These are phyloP conservation scores for Neomonachus schauinslandi DNA, from an alignment of 2,113 vertebrate species.

Conservation along the genomic window DNA sequence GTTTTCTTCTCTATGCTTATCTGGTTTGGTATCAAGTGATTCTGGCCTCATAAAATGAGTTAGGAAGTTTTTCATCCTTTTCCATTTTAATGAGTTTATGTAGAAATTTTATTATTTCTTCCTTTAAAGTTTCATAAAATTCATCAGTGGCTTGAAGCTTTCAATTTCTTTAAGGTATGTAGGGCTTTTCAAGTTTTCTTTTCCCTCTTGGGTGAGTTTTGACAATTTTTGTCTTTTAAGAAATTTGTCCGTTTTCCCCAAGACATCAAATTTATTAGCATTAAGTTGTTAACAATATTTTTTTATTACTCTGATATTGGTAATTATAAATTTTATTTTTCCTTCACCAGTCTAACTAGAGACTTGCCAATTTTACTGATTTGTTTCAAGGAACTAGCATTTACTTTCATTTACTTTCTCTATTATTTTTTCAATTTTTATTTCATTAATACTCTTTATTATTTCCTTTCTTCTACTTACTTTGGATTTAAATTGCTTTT, in stretches of 20 bases:
- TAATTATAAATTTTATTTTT: not conserved
- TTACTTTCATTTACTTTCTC: not conserved
- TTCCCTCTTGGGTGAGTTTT: not conserved
- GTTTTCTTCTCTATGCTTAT: too few species aligned
- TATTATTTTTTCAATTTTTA: not conserved
- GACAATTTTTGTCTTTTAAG: not conserved
- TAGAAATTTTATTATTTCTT: not conserved
- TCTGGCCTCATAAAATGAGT: not conserved
- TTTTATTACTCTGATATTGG: not conserved
- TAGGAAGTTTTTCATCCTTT: not conserved
- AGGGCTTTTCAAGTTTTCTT: not conserved
- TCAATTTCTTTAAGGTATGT: not conserved
- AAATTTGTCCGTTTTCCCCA: not conserved
- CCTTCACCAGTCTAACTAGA: not conserved
- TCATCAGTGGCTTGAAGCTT: not conserved
- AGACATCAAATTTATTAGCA: not conserved
- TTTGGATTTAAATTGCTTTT: not conserved
- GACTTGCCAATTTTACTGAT: not conserved
- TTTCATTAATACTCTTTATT: not conserved
- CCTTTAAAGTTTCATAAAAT: not conserved
- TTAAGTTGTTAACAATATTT: not conserved
- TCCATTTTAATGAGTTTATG: not conserved
- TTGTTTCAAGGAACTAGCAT: not conserved
- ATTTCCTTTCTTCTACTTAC: not conserved
- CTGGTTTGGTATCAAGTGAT: too few species aligned